These are phyloP conservation scores for Coboldia fuscipes DNA, from an alignment of 1,140 invertebrate genomes.

Conservation along the genomic window DNA sequence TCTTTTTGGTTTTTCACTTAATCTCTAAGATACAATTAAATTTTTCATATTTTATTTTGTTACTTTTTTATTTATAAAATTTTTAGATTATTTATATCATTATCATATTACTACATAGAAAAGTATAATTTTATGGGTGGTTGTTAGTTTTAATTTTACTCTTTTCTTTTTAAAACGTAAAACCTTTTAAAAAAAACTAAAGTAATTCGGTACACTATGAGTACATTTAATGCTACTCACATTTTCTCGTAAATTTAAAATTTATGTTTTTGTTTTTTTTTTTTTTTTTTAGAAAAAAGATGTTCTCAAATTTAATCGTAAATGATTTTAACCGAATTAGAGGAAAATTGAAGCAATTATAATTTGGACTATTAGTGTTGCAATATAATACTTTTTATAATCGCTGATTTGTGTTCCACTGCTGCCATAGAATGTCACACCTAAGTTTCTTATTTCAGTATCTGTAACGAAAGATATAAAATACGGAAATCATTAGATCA, in stretches of 20 bases:
- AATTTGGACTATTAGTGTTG: neutral
- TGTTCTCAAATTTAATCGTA: neutral
- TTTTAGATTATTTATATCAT: too few relatives aligned
- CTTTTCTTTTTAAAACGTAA: too few relatives aligned
- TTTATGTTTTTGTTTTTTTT: neutral
- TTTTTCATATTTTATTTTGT: too few relatives aligned
- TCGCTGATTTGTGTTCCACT: neutral
- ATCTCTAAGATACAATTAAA: too few relatives aligned
- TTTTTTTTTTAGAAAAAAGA: neutral
- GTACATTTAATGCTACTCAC: too few relatives aligned
- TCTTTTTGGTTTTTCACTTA: too few relatives aligned
- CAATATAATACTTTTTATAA: neutral
- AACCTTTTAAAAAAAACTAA: too few relatives aligned
- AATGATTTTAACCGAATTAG: neutral
- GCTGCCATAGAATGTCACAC: conserved; percentile 21
- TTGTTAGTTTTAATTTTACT: too few relatives aligned
- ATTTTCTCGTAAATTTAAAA: neutral
- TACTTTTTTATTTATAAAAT: too few relatives aligned
- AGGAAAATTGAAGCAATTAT: neutral
- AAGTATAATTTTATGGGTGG: too few relatives aligned
- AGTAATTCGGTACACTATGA: too few relatives aligned
- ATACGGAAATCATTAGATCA: neutral
- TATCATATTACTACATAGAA: too few relatives aligned
- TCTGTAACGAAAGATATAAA: conserved; percentile 5
- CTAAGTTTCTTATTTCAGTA: conserved; percentile 8